phyloP scores from a whole-genome alignment of 2,113 vertebrate species.

The Nycticryphes semicollaris region DNA sequence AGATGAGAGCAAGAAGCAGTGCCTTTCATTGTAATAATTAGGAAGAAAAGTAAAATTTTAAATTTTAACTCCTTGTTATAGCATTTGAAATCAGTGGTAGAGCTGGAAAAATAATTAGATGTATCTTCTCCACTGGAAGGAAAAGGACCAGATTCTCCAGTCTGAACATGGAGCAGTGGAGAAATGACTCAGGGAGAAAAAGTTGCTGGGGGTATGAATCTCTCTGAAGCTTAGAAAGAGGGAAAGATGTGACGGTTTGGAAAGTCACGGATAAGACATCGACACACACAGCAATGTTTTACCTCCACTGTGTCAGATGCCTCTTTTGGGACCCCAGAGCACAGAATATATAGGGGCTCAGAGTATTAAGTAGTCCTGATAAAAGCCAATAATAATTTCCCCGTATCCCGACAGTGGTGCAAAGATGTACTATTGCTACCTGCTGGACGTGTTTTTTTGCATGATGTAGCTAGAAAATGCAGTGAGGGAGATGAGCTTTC shows the following conservation, averaged over 20 bases:
- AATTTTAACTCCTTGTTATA: background rate
- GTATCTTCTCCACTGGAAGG: background rate
- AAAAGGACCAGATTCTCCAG: background rate
- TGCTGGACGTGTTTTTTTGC: background rate
- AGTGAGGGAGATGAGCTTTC: background rate
- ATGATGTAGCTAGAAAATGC: background rate
- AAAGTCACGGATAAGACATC: background rate
- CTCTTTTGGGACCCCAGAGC: background rate
- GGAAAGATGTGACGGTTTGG: background rate
- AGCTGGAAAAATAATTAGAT: background rate
- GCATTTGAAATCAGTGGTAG: background rate
- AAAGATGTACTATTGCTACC: background rate
- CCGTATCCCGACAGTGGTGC: background rate
- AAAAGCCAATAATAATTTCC: background rate
- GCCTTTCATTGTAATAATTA: background rate
- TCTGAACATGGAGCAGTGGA: background rate
- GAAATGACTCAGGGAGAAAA: background rate
- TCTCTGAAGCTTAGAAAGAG: background rate
- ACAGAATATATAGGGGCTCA: background rate
- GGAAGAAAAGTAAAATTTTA: background rate
- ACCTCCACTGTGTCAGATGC: accelerated
- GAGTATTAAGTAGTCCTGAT: background rate
- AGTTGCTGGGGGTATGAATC: accelerated
- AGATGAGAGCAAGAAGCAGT: background rate
- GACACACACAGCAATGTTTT: background rate